Conservation (phyloP, 2,888 invertebrate genomes). For the Tholera decimalis region DNA sequence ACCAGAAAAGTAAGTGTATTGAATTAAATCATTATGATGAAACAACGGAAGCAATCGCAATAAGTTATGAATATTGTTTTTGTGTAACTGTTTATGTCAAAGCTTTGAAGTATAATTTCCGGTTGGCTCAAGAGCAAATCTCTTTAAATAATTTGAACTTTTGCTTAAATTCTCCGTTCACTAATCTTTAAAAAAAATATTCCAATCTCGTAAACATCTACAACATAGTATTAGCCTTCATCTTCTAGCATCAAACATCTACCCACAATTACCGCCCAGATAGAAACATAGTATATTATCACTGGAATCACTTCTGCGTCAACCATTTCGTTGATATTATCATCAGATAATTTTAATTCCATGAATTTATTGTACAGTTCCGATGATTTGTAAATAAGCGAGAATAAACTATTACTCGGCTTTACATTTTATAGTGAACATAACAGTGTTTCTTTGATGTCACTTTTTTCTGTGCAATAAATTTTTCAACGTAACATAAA, state of each 20-base stretch:
- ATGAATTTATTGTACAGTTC: slow-evolving; percentile 61
- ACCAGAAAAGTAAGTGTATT: not conserved
- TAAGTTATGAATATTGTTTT: not conserved
- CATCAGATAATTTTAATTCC: slow-evolving; percentile 62
- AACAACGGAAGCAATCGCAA: not conserved
- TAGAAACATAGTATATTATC: slow-evolving; percentile 60
- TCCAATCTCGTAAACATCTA: slow-evolving; percentile 20
- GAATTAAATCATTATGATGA: not conserved
- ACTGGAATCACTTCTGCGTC: slow-evolving; percentile 55
- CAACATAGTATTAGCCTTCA: slow-evolving; percentile 45
- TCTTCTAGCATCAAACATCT: slow-evolving; percentile 38
- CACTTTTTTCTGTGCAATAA: slow-evolving; percentile 84
- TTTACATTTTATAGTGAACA: slow-evolving; percentile 76
- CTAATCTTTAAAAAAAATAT: slow-evolving; percentile 14
- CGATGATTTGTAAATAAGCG: slow-evolving; percentile 66
- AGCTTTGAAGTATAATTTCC: slow-evolving; percentile 9
- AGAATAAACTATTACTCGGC: slow-evolving; percentile 61
- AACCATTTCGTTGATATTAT: slow-evolving; percentile 65
- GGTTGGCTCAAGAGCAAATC: not conserved
- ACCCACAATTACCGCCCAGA: slow-evolving; percentile 52
- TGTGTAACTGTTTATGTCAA: not conserved
- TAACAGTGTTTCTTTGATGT: slow-evolving; percentile 84
- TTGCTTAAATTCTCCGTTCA: slow-evolving; percentile 6
- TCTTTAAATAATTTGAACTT: slow-evolving; percentile 7
- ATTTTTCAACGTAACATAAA: slow-evolving; percentile 84